Base-by-base conservation (phyloP, 2,113 vertebrate species). In the Grantiella picta region DNA sequence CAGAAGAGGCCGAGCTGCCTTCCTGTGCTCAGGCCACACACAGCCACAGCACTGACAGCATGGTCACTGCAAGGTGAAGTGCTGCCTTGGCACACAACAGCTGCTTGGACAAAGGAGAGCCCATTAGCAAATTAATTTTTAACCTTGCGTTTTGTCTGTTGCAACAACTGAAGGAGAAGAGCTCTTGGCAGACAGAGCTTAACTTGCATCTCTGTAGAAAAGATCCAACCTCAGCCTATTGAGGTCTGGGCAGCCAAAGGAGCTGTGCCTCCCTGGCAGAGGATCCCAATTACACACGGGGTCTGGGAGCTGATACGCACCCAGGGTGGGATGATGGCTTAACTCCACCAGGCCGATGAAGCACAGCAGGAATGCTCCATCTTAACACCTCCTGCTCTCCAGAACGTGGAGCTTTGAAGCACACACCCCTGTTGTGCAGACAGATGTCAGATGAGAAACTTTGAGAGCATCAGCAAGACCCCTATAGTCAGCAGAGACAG, bases 71-170 rank as follows among this genome's bases (percentile, higher is more conserved):
- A 77, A 93, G 88, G 86, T 59, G 63, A 91, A 77, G 79, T 1
- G 38, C 79, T 89, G 86, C 86, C 82, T 59, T 86, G 76, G 94
- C 79, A 73, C 75, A 80, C 29, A 27, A 17, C 63, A 45, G 33
- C 60, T 23, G 59, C 87, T 38, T 19, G 28, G 71, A 93, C 68
- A 90, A 93, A 75, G 2, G 3, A 69, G 29, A 76, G 38, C 11
- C 90, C 66, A 73, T 93, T 73, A 87, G 71, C 27, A 88, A 94
- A 96, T 91, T 93, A 82, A 77, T 87, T 91, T 82, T 88, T 88
- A 95, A 96, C 90, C 82, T 89, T 65, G 79, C 1, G 0, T 81
- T 93, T 94, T 82, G 64, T 75, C 92, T 78, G 33, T 33, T 44
- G 63, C 0, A 1, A 82, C 75, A 66, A 56, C 11, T 16, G 76